These are phyloP conservation scores for Hypomecis atomaria DNA, from an alignment of 2,888 invertebrate genomes.

Conservation along the genomic window DNA sequence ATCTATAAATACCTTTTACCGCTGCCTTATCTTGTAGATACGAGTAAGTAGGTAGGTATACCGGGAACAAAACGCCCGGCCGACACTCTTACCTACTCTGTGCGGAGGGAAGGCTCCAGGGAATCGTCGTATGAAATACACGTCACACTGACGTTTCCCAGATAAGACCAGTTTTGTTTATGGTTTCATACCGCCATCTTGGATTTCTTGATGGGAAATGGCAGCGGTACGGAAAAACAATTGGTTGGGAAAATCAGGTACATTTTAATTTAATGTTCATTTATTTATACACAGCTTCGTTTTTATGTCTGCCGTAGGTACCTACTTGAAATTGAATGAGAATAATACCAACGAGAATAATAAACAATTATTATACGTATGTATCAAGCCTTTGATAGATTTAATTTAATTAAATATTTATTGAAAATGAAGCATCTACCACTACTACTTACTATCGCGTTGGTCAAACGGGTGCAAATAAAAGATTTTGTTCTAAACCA, in stretches of 20 bases:
- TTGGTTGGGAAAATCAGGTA: constrained; percentile 2
- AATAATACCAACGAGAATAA: too few relatives aligned
- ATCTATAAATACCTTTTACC: constrained; percentile 28
- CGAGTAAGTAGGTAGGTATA: constrained; percentile 49
- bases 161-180: constrained; percentile 74
- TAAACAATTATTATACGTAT: too few relatives aligned
- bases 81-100: constrained; percentile 19
- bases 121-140: constrained; percentile 65
- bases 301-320: too few relatives aligned
- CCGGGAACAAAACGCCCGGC: constrained; percentile 56
- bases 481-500: too few relatives aligned
- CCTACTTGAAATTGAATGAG: too few relatives aligned
- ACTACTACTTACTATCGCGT: too few relatives aligned
- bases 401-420: too few relatives aligned
- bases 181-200: constrained; percentile 65
- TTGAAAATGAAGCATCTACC: too few relatives aligned
- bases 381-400: too few relatives aligned
- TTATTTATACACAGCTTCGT: neutral
- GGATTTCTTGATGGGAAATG: constrained; percentile 44
- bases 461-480: too few relatives aligned
- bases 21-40: constrained; percentile 48
- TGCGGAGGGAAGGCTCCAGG: constrained; percentile 54
- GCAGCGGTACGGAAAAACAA: constrained; percentile 12
- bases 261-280: neutral
- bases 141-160: constrained; percentile 69